Percentiles rank a stretch among this genome's conserved stretches.
phyloP scores from a whole-genome alignment of 2,797 vertebrate species.

The Notolepis coatsorum region DNA sequence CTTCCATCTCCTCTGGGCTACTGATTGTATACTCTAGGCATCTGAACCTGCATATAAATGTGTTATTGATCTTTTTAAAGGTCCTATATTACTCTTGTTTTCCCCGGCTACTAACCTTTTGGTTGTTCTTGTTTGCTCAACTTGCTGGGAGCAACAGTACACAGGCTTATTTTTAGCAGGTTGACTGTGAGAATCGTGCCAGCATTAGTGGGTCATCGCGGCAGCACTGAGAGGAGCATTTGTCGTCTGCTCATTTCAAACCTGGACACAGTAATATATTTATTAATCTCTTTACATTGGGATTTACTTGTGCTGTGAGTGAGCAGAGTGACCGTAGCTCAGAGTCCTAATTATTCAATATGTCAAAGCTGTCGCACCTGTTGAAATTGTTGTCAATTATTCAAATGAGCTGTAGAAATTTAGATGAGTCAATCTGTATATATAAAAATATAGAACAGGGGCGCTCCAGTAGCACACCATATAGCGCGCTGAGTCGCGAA shows the following conservation, averaged over 20 bases:
- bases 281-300: neutral
- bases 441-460: too few relatives aligned
- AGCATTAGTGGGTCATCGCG: constrained; percentile 42
- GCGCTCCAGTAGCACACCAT: too few relatives aligned
- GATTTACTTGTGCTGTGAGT: neutral
- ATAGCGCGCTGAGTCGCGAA: too few relatives aligned
- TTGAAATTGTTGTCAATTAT: too few relatives aligned
- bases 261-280: neutral
- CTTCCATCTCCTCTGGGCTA: neutral
- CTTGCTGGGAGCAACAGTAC: constrained; percentile 55
- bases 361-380: neutral
- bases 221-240: constrained; percentile 34
- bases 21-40: neutral
- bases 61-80: constrained; percentile 16
- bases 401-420: too few relatives aligned
- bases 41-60: neutral
- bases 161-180: constrained; percentile 73
- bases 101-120: constrained; percentile 53
- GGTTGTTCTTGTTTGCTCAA: constrained; percentile 47
- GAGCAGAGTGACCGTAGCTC: too few relatives aligned
- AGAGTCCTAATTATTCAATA: neutral
- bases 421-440: too few relatives aligned
- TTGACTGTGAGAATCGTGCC: constrained; percentile 64
- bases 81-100: constrained; percentile 34
- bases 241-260: constrained; percentile 22